A percentile compares a stretch with the other conserved stretches of the same genome.
phyloP scores from a whole-genome alignment of 2,797 vertebrate species.

The Pipistrellus nathusii region DNA sequence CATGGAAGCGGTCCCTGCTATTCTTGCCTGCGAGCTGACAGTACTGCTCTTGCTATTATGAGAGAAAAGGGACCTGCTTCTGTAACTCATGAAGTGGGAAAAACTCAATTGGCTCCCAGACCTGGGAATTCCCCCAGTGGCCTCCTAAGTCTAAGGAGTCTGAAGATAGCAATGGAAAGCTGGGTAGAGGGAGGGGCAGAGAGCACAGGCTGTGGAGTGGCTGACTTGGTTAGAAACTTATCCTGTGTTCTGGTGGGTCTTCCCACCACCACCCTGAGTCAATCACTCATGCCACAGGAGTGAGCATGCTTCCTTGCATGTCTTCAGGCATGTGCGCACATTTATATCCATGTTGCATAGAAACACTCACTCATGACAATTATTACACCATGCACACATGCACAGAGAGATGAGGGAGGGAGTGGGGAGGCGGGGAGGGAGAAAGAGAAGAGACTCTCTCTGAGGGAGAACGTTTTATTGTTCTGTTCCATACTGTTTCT shows the following conservation, averaged over 20 bases:
- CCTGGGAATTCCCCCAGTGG: not conserved
- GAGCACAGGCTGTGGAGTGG: not conserved
- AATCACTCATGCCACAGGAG: not conserved
- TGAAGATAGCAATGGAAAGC: not conserved
- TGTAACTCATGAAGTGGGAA: not conserved
- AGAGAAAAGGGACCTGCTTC: not conserved
- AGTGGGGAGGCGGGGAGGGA: accelerated
- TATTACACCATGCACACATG: not conserved
- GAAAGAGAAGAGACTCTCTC: not conserved
- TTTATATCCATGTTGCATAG: not conserved
- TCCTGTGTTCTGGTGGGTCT: not conserved
- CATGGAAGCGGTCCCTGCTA: not conserved
- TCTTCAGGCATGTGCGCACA: not conserved
- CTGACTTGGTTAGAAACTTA: not conserved
- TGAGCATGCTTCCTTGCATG: not conserved
- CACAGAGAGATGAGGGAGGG: not conserved
- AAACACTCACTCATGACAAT: not conserved
- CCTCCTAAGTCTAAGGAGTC: not conserved
- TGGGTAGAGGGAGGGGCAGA: not conserved
- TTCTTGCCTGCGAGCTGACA: not conserved
- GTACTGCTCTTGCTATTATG: not conserved
- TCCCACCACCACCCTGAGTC: not conserved
- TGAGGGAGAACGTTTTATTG: not conserved
- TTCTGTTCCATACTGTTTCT: not conserved
- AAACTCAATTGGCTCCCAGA: not conserved